Conservation (phyloP, 1,140 invertebrate genomes). For the Calephelis virginiensis region DNA sequence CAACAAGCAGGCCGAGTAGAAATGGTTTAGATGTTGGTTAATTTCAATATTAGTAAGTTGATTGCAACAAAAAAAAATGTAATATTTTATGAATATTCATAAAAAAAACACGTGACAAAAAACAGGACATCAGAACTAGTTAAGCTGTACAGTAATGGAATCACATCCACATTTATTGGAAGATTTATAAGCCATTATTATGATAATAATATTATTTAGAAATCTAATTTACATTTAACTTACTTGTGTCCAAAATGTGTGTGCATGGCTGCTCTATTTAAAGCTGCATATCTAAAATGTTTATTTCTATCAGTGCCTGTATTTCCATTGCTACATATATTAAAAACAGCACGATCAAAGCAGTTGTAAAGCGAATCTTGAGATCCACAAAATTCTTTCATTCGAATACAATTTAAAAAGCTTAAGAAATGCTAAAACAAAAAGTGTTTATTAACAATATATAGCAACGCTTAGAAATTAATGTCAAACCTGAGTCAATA, state of each 20-base stretch:
- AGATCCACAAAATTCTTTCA: slow-evolving; percentile 92
- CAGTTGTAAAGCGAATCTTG: slow-evolving; percentile 91
- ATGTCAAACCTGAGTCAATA: slow-evolving; percentile 26
- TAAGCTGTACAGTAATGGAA: no score
- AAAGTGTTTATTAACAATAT: neutral
- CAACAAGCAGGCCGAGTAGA: no score
- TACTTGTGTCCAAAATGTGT: slow-evolving; percentile 92
- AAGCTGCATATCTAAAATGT: slow-evolving; percentile 91
- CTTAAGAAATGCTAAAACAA: slow-evolving; percentile 91
- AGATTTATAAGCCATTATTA: no score
- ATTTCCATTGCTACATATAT: slow-evolving; percentile 63
- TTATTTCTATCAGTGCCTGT: slow-evolving; percentile 83
- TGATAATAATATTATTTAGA: no score
- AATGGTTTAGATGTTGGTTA: no score
- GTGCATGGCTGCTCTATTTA: slow-evolving; percentile 93
- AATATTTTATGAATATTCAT: no score
- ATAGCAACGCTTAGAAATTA: neutral
- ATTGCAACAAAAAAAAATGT: no score
- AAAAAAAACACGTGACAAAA: no score
- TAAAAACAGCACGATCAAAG: slow-evolving; percentile 85
- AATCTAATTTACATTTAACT: slow-evolving; percentile 40
- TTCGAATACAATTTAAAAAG: slow-evolving; percentile 92
- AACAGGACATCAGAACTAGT: no score
- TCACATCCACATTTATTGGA: no score
- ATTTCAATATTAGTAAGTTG: no score